phyloP scores from a whole-genome alignment of 2,797 vertebrate species.

The Masticophis lateralis region DNA sequence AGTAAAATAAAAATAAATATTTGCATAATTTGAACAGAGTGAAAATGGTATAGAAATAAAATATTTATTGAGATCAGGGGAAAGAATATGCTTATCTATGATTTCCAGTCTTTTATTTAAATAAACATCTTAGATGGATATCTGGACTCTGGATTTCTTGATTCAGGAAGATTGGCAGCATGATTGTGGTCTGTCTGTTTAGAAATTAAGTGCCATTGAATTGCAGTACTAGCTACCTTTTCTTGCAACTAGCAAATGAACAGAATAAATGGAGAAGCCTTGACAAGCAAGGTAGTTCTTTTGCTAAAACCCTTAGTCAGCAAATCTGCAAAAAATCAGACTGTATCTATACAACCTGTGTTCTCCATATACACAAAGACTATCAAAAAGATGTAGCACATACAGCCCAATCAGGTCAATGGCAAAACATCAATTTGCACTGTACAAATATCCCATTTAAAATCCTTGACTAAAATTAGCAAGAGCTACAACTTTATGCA shows the following conservation, averaged over 20 bases:
- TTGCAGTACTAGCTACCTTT: background rate
- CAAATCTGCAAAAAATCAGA: no score
- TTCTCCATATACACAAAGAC: no score
- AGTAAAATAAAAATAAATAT: background rate
- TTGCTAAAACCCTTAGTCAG: no score
- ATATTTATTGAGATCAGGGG: background rate
- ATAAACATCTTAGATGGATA: background rate
- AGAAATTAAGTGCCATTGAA: background rate
- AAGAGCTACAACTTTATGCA: no score
- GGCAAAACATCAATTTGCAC: no score
- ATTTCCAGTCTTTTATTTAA: background rate
- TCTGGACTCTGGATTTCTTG: background rate
- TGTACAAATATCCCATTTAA: no score
- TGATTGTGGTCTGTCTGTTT: background rate
- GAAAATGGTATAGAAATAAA: background rate
- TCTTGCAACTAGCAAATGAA: background rate
- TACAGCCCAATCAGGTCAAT: no score
- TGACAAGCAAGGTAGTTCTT: no score
- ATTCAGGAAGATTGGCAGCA: background rate
- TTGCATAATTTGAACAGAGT: background rate
- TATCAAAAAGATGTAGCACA: no score
- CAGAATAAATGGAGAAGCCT: no score
- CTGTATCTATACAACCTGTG: no score
- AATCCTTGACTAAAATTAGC: no score
- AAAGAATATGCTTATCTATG: background rate